Evolutionary conservation across 2,888 invertebrate species (phyloP), one percentile per base, ranked within the genome.

Genomic region (Galeopsomyia nigrocyanea): DNA sequence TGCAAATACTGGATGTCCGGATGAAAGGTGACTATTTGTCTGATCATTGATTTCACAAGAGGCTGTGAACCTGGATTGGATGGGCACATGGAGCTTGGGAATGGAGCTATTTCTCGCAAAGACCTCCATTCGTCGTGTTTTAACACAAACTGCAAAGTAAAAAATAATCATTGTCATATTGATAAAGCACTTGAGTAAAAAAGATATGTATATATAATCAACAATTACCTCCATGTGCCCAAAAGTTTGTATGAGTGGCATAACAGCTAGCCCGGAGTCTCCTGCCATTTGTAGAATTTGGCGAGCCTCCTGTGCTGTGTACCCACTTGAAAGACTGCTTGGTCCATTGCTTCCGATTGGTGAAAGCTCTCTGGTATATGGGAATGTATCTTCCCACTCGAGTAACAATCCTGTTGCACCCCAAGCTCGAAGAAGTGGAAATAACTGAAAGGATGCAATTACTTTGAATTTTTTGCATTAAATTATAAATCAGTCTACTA

Each of bases 301-400:
- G 65, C 87, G 87, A 31, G 93, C 91, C 82, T 94, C 93, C 58
- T 90, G 90, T 62, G 88, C 80, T 1, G 90, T 90, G 84, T 96
- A 96, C 39, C 89, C 91, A 70, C 82, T 87, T 0, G 89, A 77
- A 46, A 81, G 74, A 63, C 78, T 79, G 71, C 78, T 79, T 0
- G 82, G 83, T 3, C 83, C 83, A 71, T 84, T 83, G 77, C 92
- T 91, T 14, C 92, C 92, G 21, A 90, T 88, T 6, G 87, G 88
- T 17, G 87, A 85, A 63, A 95, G 86, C 14, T 90, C 89, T 60
- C 89, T 90, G 7, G 87, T 87, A 84, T 93, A 96, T 0, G 96
- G 96, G 86, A 96, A 96, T 75, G 94, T 95, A 81, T 96, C 96
- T 82, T 96, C 96, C 93, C 95, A 96, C 87, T 96, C 96, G 55